Base-by-base conservation (phyloP, 1,140 invertebrate genomes). In the Pissodes strobi region DNA sequence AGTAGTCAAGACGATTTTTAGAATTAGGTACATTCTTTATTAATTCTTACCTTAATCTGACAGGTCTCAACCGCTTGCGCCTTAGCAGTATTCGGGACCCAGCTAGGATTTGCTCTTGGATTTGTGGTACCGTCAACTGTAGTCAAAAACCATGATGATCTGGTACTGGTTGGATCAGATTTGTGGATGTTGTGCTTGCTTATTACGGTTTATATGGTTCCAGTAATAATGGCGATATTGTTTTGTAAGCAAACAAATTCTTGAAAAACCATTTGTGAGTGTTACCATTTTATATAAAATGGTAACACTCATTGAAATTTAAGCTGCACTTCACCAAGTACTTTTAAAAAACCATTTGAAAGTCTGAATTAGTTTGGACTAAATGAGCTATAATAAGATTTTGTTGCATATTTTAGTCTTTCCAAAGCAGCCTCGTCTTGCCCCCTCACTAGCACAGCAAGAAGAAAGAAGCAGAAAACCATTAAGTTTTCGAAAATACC, bases 61-160 rank as follows among this genome's bases (percentile, higher is more conserved):
- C n/a, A 73, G 72, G 59, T 89, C 8, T 88, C 88, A 8, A 89
- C 87, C 2, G 91, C 91, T 2, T 90, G 88, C 63, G 85, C 90
- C 21, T 79, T 91, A 22, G 88, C 88, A n/a, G 84, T 92, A 4
- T 90, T 92, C 72, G 91, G 91, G 3, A 90, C 88, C 76, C 89
- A 92, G 79, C 81, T 91, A 21, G 81, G 81, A 4, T 55, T 78
- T 23, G 76, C 80, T 1, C 37, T 79, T 5, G 77, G 79, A 23
- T 82, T 82, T 63, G 65, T 81, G 5, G 18, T 81, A 1, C 76
- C 79, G 1, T 79, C 81, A 18, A 72, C 80, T 12, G 25, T 82
- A 23, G 79, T 83, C 1, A 76, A 68, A 59, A 81, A 82, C 64
- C 76, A 79, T 25, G 71, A 79, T 0, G 72, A 76, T 52, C n/a